Evolutionary conservation across 2,888 invertebrate species (phyloP).

Genomic region (Acronicta leporina): DNA sequence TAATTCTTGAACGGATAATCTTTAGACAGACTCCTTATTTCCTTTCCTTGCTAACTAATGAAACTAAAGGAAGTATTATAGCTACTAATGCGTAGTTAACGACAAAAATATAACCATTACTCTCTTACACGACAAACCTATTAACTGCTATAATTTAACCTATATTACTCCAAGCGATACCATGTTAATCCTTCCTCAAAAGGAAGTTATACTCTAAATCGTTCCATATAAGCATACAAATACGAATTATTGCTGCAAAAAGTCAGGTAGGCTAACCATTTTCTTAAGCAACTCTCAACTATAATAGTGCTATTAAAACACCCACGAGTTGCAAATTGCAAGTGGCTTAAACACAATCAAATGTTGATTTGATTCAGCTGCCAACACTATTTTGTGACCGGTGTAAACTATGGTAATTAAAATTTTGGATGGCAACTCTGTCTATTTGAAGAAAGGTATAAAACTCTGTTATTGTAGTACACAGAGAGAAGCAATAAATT

Average conservation of each 20-base stretch:
- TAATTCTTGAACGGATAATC: too few species aligned
- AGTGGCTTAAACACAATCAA: constrained; percentile 85
- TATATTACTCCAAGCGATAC: constrained; percentile 29
- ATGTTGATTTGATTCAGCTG: constrained; percentile 85
- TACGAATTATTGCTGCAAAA: constrained; percentile 70
- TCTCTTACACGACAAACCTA: constrained; percentile 2
- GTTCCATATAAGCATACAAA: constrained; percentile 53
- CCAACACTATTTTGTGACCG: constrained; percentile 82
- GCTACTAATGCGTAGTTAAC: constrained; percentile 24
- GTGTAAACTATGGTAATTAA: constrained; percentile 72
- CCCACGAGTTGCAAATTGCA: constrained; percentile 87
- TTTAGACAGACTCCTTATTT: too few species aligned
- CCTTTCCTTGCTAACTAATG: background rate
- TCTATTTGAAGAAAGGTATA: constrained; percentile 32
- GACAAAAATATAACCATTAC: constrained; percentile 13
- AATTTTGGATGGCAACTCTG: constrained; percentile 42
- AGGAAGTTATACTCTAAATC: constrained; percentile 45
- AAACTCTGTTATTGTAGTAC: constrained; percentile 9
- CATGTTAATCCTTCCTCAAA: constrained; percentile 24
- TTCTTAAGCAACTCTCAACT: constrained; percentile 82
- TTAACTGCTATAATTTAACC: constrained; percentile 22
- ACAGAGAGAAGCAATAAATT: background rate
- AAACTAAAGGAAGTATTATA: constrained; percentile 3
- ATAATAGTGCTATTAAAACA: constrained; percentile 86
- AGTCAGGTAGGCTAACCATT: constrained; percentile 75